A percentile compares a stretch with the other conserved stretches of the same genome.
These are phyloP conservation scores for Atrichornis clamosus DNA, from an alignment of 2,113 vertebrate species.

Conservation along the genomic window DNA sequence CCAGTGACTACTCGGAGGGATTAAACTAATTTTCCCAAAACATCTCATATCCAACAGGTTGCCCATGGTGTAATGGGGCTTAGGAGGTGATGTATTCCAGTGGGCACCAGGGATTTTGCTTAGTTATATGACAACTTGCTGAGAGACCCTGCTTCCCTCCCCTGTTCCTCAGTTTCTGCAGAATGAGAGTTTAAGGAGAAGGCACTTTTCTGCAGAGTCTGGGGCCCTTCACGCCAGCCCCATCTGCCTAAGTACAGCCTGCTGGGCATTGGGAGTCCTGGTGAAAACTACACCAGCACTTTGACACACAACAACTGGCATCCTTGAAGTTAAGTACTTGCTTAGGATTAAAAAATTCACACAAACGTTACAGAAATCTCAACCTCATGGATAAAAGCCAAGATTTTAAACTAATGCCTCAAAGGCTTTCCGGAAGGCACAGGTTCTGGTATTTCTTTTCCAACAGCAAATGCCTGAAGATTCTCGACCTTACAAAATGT, in stretches of 20 bases:
- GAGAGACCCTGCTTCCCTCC: not conserved
- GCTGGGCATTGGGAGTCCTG: rapidly evolving
- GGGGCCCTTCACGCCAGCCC: not conserved
- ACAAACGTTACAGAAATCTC: not conserved
- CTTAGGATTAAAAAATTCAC: not conserved
- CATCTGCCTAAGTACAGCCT: not conserved
- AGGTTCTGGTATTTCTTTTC: not conserved
- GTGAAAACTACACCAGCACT: not conserved
- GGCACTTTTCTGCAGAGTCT: not conserved
- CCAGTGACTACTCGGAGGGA: rapidly evolving
- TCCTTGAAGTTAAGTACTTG: not conserved
- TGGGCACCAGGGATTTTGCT: not conserved
- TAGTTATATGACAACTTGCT: rapidly evolving
- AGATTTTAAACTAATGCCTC: not conserved
- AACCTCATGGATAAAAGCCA: not conserved
- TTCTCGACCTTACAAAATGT: not conserved
- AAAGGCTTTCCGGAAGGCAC: not conserved
- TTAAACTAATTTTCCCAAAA: not conserved
- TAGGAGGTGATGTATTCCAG: no score
- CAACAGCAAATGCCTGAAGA: not conserved
- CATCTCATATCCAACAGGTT: not conserved
- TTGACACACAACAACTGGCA: not conserved
- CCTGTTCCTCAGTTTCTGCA: not conserved
- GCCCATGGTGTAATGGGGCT: not conserved
- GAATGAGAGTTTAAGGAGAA: not conserved